These are phyloP conservation scores for Liodrosophila aerea DNA, from an alignment of 2,888 invertebrate species.

Conservation along the genomic window DNA sequence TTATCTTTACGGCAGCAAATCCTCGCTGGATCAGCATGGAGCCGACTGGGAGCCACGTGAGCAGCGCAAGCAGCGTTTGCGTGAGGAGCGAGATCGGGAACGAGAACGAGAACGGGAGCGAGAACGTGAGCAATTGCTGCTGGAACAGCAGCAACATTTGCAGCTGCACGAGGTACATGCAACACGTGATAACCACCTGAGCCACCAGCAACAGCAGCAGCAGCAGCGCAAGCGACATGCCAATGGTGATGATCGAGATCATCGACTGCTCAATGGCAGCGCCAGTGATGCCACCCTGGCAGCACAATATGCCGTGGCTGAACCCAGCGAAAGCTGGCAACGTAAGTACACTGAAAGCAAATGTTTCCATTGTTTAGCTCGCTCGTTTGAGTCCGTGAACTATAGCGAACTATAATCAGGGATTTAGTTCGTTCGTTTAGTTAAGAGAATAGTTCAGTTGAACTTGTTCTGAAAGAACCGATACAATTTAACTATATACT, in stretches of 20 bases:
- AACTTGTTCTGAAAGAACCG: no score
- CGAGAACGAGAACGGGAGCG: constrained; percentile 25
- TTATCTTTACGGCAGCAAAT: constrained; percentile 75
- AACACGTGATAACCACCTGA: constrained; percentile 45
- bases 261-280: constrained; percentile 85
- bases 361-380: no score
- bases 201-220: constrained; percentile 38
- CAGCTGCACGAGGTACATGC: constrained; percentile 44
- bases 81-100: constrained; percentile 66
- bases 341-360: constrained; percentile 81
- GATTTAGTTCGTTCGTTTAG: no score
- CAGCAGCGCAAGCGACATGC: constrained; percentile 41
- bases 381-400: no score
- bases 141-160: constrained; percentile 47
- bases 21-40: constrained; percentile 68
- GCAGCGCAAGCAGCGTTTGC: constrained; percentile 61
- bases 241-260: constrained; percentile 85
- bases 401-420: no score
- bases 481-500: no score
- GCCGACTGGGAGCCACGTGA: constrained; percentile 74
- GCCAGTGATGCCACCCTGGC: constrained; percentile 31
- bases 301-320: constrained; percentile 28
- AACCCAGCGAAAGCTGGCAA: constrained; percentile 89
- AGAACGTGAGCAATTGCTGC: constrained; percentile 48
- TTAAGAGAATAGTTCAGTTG: not conserved